Evolutionary conservation across 1,140 invertebrate genomes (phyloP).

Genomic region (Microplitis demolitor): DNA sequence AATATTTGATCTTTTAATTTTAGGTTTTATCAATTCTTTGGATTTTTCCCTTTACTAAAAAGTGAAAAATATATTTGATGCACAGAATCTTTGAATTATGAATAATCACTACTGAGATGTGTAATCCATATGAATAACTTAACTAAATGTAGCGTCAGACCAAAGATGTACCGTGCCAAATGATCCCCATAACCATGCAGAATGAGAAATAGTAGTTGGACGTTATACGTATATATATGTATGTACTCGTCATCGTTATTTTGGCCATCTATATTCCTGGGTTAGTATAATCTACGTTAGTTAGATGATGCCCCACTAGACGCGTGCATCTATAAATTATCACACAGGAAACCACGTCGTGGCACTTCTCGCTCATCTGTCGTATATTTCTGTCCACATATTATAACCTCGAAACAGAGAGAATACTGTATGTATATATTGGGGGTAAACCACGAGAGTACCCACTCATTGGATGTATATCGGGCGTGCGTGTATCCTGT

Average conservation of each 20-base stretch:
- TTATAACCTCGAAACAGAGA: too few species aligned
- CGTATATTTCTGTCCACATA: background rate
- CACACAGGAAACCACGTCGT: background rate
- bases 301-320: background rate
- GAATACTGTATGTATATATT: too few species aligned
- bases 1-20: too few species aligned
- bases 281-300: background rate
- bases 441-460: background rate
- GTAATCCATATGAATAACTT: slow-evolving; percentile 50
- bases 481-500: slow-evolving; percentile 16
- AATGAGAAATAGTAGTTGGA: too few species aligned
- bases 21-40: background rate
- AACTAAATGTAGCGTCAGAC: slow-evolving; percentile 46
- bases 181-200: slow-evolving; percentile 11
- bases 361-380: background rate
- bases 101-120: slow-evolving; percentile 32
- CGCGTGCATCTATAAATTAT: slow-evolving; percentile 11
- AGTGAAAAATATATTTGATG: too few species aligned
- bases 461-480: slow-evolving; percentile 22
- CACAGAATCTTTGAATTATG: background rate
- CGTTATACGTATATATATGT: background rate
- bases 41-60: too few species aligned
- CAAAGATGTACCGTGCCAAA: slow-evolving; percentile 46
- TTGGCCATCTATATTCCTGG: background rate
- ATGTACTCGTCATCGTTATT: background rate